Evolutionary conservation across 2,797 vertebrate genomes (phyloP), one percentile per base, ranked within the genome.

Genomic region (Diplodus sargus): DNA sequence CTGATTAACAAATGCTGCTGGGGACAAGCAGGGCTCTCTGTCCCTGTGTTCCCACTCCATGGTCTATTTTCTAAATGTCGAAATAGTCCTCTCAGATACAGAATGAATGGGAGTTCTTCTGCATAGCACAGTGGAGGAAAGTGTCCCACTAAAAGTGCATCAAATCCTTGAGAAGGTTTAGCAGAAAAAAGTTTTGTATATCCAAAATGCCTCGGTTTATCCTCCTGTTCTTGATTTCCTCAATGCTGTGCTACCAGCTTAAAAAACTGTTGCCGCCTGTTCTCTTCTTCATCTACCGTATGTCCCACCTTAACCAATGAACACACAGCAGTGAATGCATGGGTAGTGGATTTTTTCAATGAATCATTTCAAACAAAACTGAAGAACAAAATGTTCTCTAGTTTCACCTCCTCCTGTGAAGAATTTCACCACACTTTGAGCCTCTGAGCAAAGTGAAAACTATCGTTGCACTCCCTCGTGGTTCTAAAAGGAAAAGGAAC

Each of bases 1-100:
- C 49, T 97, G 94, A 92, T 97, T 97, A 72, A 97, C 94, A 91
- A 97, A 98, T 58, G 97, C 97, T 13, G 97, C 97, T 0, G 97
- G 95, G 4, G 97, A 97, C 75, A 97, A 95, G 74, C 95, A 95
- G 28, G 95, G 90, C 49, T 95, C 95, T 74, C 93, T 87, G 3
- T 95, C 91, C 81, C 92, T 90, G 79, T 92, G 94, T 15, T 95
- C 94, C 80, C 86, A 92, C 88, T 96, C 95, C 95, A 95, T 96
- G 79, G 61, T 81, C 28, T 82, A 81, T 70, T 62, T 53, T 52
- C 25, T 54, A 22, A 42, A 79, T 72, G 52, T 75, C 60, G 68
- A 58, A 81, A 76, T 77, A 85, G 69, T 87, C 85, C 89, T 76
- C 51, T 91, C 67, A 82, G 76, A 79, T 14, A 75, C 54, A n/a